Evolutionary conservation across 1,140 invertebrate species (phyloP).

Genomic region (Lepidostoma basale): DNA sequence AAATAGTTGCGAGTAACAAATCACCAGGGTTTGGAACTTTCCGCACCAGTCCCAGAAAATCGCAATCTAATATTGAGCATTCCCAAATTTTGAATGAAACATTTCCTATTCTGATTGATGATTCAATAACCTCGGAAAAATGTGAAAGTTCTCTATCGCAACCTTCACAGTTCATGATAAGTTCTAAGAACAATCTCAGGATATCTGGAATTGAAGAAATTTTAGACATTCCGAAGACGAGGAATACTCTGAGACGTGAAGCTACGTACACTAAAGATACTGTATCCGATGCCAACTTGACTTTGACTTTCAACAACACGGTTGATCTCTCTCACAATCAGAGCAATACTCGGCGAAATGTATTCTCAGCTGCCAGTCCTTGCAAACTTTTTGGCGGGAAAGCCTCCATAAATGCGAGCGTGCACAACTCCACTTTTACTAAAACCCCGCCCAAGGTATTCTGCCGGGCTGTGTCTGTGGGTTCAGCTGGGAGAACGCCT

Average conservation of each 20-base stretch:
- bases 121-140: slow-evolving; percentile 7
- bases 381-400: slow-evolving; percentile 37
- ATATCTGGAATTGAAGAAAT: slow-evolving; percentile 38
- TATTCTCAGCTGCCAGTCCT: slow-evolving; percentile 39
- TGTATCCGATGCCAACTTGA: not conserved
- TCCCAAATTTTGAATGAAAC: slow-evolving; percentile 18
- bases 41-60: not conserved
- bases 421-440: slow-evolving; percentile 18
- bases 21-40: too few relatives aligned
- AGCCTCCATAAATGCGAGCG: slow-evolving; percentile 6
- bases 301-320: slow-evolving; percentile 7
- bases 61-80: not conserved
- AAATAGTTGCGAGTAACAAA: too few relatives aligned
- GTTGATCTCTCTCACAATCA: slow-evolving; percentile 1
- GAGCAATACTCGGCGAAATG: slow-evolving; percentile 10
- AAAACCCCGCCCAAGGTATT: slow-evolving; percentile 46
- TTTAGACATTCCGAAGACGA: not conserved
- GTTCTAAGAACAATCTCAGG: slow-evolving; percentile 24
- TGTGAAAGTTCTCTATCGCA: not conserved
- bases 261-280: slow-evolving; percentile 23
- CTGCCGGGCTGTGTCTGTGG: slow-evolving; percentile 47
- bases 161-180: not conserved
- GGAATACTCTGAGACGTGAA: not conserved
- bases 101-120: slow-evolving; percentile 10
- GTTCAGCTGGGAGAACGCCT: slow-evolving; percentile 54